Evolutionary conservation across 2,888 invertebrate species (phyloP), one percentile per base, ranked within the genome.

Genomic region (Gonocerus acuteangulatus): DNA sequence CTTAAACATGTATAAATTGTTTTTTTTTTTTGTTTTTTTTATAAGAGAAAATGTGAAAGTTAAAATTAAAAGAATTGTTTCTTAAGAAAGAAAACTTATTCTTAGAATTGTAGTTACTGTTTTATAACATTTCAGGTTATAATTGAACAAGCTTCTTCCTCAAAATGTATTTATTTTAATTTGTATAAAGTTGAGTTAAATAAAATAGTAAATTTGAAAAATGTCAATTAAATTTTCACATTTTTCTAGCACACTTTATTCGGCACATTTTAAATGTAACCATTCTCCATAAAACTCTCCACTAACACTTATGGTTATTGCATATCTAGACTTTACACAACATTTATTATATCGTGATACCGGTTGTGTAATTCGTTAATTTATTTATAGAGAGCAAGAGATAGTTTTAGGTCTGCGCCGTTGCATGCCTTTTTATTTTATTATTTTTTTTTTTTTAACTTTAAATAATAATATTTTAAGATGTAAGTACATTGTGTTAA

Each of bases 171-270:
- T 57, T 57, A 57, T 57, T 57, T 57, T n/a, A 19, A 45, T 57
- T 59, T 60, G 60, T 60, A 60, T 51, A 60, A 60, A 60, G 32
- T 49, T 49, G 49, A 44, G 49, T 60, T 49, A 27, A 60, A 49
- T 60, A 49, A 44, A 60, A 49, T 39, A 23, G 23, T 42, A 51
- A 60, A 21, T 51, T 44, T 60, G 32, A 54, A 54, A 51, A 51
- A 48, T 34, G 44, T 60, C 44, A 60, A 60, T 60, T 51, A 60
- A 60, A 44, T 60, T 60, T 60, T 48, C 44, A 44, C 48, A 51
- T 48, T 45, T 51, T 51, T 22, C 57, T 47, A 57, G 47, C 47
- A 57, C 57, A 57, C 39, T 59, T 59, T 49, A 48, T 23, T 60
- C 60, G 48, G 44, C 60, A 49, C 44, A 36, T 60, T 60, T 48